Percentiles rank a stretch among this genome's conserved stretches.
phyloP scores from a whole-genome alignment of 2,797 vertebrate species.

The Meda fulgida region DNA sequence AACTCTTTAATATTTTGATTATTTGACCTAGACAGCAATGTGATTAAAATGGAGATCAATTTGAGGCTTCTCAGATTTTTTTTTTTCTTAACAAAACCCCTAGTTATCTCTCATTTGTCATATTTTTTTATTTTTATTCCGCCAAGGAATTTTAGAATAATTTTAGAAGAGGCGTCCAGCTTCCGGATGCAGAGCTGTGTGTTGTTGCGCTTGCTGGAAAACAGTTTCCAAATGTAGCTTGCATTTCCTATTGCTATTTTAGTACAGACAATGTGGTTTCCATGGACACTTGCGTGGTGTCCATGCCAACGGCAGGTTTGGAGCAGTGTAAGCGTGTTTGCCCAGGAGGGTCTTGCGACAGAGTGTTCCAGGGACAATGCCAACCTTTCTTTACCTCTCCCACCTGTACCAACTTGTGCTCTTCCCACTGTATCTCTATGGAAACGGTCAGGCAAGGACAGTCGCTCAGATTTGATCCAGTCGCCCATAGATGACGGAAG shows the following conservation, averaged over 20 bases:
- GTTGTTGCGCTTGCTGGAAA: constrained; percentile 41
- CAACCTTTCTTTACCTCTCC: constrained; percentile 53
- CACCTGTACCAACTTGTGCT: constrained; percentile 56
- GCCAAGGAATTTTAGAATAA: constrained; percentile 6
- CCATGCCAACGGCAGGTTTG: constrained; percentile 63
- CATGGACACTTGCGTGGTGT: constrained; percentile 64
- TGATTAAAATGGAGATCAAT: neutral
- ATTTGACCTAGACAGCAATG: neutral
- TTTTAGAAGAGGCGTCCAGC: constrained; percentile 27
- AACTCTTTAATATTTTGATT: neutral
- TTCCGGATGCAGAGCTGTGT: constrained; percentile 17
- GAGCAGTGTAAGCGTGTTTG: constrained; percentile 45
- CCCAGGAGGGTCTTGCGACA: constrained; percentile 37
- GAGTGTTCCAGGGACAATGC: constrained; percentile 53
- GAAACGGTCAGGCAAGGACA: constrained; percentile 52
- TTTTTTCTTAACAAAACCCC: neutral
- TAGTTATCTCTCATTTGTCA: neutral
- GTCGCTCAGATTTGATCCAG: constrained; percentile 21
- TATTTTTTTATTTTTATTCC: neutral
- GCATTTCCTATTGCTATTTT: constrained; percentile 60
- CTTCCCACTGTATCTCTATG: constrained; percentile 54
- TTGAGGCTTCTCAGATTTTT: neutral
- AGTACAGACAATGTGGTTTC: constrained; percentile 63
- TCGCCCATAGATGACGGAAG: constrained; percentile 3
- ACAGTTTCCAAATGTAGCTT: constrained; percentile 53